Conservation (phyloP, 2,113 vertebrate species). For the Mormyrus lacerda region DNA sequence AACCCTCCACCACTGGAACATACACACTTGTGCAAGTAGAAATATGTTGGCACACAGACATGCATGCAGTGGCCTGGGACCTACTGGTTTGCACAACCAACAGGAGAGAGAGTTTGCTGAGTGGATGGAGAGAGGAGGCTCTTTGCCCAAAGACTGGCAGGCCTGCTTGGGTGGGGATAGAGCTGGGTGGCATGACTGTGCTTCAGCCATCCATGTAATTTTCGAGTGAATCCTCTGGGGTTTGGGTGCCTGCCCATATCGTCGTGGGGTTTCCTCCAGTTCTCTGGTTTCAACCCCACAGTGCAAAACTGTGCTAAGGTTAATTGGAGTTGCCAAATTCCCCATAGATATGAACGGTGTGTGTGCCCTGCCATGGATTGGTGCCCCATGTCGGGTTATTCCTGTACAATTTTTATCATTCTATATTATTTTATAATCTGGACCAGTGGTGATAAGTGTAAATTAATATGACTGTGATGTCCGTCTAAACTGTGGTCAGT, state of each 20-base stretch:
- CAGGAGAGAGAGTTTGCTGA: background rate
- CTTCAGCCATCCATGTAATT: background rate
- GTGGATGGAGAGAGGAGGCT: background rate
- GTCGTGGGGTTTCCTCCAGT: background rate
- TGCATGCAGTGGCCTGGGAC: background rate
- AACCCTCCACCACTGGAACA: background rate
- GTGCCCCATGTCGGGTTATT: background rate
- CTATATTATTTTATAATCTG: background rate
- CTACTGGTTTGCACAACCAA: background rate
- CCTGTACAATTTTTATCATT: background rate
- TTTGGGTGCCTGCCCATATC: background rate
- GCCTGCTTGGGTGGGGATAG: too few species aligned
- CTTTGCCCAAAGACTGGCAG: too few species aligned
- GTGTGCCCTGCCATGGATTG: background rate
- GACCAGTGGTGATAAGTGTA: too few species aligned
- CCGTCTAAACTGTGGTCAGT: too few species aligned
- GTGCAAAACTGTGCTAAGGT: background rate
- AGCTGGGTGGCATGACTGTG: too few species aligned
- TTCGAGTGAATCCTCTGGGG: background rate
- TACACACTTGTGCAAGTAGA: background rate
- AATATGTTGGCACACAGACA: background rate
- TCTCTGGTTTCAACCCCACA: background rate
- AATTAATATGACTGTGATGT: too few species aligned
- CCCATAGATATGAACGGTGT: too few species aligned
- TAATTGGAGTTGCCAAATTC: too few species aligned